Percentiles rank a stretch among this genome's conserved stretches.
These are phyloP conservation scores for Apodemus sylvaticus DNA, from an alignment of 2,113 vertebrate genomes.

Conservation along the genomic window DNA sequence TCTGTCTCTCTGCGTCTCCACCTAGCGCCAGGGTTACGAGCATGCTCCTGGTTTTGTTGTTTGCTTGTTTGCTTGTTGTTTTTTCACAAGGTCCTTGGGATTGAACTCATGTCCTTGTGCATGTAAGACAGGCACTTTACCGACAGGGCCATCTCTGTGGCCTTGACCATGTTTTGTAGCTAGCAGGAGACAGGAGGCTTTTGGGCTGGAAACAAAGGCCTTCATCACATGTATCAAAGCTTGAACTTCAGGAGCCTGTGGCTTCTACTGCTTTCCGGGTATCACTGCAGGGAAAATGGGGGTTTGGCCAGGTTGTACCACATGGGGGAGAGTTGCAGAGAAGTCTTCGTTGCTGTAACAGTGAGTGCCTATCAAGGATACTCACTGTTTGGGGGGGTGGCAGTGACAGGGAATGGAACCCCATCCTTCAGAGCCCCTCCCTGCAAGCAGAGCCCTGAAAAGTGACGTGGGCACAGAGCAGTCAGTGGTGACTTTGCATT, in stretches of 20 bases:
- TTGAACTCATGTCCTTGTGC: background rate
- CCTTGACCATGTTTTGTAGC: background rate
- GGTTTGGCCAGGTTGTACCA: too few species aligned
- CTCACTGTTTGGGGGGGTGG: background rate
- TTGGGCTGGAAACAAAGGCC: background rate
- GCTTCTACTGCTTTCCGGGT: background rate
- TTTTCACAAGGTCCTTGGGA: background rate
- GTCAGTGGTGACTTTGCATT: background rate
- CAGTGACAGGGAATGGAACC: too few species aligned
- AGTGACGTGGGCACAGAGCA: background rate
- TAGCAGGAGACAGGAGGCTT: background rate
- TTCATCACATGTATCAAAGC: background rate
- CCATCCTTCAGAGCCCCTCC: background rate
- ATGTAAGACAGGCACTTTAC: background rate
- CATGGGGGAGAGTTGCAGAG: background rate
- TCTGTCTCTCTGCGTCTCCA: background rate
- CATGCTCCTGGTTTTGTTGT: too few species aligned
- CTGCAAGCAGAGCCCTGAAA: background rate
- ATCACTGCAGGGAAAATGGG: fast-evolving
- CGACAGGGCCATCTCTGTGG: background rate
- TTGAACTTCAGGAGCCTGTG: background rate
- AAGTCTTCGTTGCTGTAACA: fast-evolving
- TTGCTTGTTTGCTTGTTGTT: background rate
- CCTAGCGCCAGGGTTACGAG: background rate
- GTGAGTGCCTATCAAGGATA: background rate